Evolutionary conservation across 2,888 invertebrate species (phyloP), one percentile per base, ranked within the genome.

Genomic region (Parthenolecanium corni): DNA sequence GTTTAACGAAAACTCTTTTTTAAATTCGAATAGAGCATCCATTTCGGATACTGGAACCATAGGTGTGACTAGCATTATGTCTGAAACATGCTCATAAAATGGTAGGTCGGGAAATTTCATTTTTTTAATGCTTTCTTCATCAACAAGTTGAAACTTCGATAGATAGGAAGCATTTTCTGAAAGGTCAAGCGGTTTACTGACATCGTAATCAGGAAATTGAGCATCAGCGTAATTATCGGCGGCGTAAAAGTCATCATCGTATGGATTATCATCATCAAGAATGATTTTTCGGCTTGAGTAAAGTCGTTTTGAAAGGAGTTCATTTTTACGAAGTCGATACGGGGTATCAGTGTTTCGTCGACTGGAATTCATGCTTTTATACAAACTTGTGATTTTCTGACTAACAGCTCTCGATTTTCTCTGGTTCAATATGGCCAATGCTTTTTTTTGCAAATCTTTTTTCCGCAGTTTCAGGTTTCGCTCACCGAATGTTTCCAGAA

Each of bases 341-440:
- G n/a, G 3, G n/a, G n/a, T 6, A 44, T 20, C 16, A 16, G 3
- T 20, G 14, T 20, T 44, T 12, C 18, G n/a, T 4, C 18, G 44
- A 18, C 18, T 6, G 12, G 3, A 44, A 44, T 3, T 47, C 11
- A 47, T 31, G 21, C 81, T 81, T 2, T 31, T 42, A 73, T 84
- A 83, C 44, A 86, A 75, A 72, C 86, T 85, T 70, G 77, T 73
- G 56, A 83, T 82, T 74, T 83, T 84, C 69, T 78, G 76, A 67
- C 79, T 77, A 62, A 83, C 77, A 21, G 80, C 74, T 46, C 74
- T 70, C 5, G 76, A 73, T 42, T 67, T 67, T 16, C 47, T 56
- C 14, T 36, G 6, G 3, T 44, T 18, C 9, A 64, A 46, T 14
- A 64, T 31, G 31, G 36, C 12, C 24, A 64, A 2, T 1, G 58